phyloP scores from a whole-genome alignment of 1,140 invertebrate species.

The Halesus radiatus region DNA sequence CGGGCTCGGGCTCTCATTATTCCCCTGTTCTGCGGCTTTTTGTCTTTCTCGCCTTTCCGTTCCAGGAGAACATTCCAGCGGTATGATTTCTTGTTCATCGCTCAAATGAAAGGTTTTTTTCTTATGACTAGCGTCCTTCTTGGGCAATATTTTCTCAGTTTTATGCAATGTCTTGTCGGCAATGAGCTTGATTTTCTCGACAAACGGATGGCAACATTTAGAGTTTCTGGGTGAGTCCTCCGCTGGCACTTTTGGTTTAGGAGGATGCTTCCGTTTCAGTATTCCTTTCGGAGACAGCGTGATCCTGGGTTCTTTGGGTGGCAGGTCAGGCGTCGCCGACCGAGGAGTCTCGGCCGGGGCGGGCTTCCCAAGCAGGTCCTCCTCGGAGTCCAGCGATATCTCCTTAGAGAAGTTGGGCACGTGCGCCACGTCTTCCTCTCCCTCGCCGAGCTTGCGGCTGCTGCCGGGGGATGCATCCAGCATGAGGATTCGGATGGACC shows the following conservation, averaged over 20 bases:
- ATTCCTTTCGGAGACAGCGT: constrained; percentile 68
- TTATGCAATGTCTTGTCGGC: constrained; percentile 73
- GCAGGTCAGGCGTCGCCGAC: constrained; percentile 58
- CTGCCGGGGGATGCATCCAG: constrained; percentile 69
- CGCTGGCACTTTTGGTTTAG: constrained; percentile 60
- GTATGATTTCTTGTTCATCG: constrained; percentile 66
- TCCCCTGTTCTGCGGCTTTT: constrained; percentile 34
- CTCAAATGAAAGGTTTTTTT: constrained; percentile 61
- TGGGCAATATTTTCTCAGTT: constrained; percentile 66
- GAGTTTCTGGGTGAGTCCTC: constrained; percentile 67
- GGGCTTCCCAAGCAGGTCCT: constrained; percentile 60
- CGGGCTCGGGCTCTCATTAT: constrained; percentile 17
- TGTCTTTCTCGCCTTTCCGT: constrained; percentile 64
- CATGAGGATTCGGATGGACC: constrained; percentile 64
- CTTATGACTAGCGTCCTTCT: constrained; percentile 66
- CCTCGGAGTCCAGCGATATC: constrained; percentile 68
- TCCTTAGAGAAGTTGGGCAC: constrained; percentile 70
- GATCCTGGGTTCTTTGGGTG: constrained; percentile 59
- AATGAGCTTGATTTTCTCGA: constrained; percentile 74
- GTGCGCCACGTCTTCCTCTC: constrained; percentile 67
- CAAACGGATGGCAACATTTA: constrained; percentile 72
- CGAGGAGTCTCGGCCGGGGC: constrained; percentile 51
- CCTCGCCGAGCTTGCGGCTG: constrained; percentile 63
- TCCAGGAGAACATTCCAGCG: constrained; percentile 66
- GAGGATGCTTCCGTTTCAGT: constrained; percentile 66